A percentile compares a stretch with the other conserved stretches of the same genome.
phyloP scores from a whole-genome alignment of 2,888 invertebrate species.

The Apeira syringaria region DNA sequence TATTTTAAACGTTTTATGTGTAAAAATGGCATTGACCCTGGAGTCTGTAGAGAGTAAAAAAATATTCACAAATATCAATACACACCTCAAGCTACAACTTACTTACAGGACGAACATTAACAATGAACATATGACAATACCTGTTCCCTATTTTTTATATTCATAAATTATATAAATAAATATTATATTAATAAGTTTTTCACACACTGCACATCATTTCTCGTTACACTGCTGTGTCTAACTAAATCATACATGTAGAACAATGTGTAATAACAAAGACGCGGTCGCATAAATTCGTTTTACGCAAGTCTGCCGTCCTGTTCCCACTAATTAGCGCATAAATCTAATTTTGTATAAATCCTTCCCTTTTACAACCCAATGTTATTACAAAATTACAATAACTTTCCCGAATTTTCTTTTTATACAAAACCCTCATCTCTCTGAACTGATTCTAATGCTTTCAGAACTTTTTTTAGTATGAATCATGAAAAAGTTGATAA shows the following conservation, averaged over 20 bases:
- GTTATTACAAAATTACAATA: conserved; percentile 34
- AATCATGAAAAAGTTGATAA: conserved; percentile 12
- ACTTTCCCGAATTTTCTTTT: conserved; percentile 19
- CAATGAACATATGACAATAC: background rate
- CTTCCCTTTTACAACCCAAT: conserved; percentile 59
- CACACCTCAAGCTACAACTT: background rate
- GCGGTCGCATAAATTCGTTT: conserved; percentile 70
- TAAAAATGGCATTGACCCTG: too few relatives aligned
- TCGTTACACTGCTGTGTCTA: conserved; percentile 43
- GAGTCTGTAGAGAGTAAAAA: too few relatives aligned
- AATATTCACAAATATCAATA: too few relatives aligned
- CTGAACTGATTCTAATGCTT: conserved; percentile 10
- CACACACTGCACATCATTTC: conserved; percentile 30
- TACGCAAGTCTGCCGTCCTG: conserved; percentile 57
- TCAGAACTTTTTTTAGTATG: conserved; percentile 16
- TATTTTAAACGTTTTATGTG: too few relatives aligned
- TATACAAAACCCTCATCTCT: conserved; percentile 2
- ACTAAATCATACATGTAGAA: conserved; percentile 60
- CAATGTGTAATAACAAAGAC: conserved; percentile 64
- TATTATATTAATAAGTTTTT: too few relatives aligned
- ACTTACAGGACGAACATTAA: background rate
- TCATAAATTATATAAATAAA: too few relatives aligned
- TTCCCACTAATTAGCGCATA: conserved; percentile 74
- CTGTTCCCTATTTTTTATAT: conserved; percentile 2
- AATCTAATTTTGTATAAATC: conserved; percentile 71